Conservation (phyloP, 2,797 vertebrate genomes). For the Telmatherina bonti region DNA sequence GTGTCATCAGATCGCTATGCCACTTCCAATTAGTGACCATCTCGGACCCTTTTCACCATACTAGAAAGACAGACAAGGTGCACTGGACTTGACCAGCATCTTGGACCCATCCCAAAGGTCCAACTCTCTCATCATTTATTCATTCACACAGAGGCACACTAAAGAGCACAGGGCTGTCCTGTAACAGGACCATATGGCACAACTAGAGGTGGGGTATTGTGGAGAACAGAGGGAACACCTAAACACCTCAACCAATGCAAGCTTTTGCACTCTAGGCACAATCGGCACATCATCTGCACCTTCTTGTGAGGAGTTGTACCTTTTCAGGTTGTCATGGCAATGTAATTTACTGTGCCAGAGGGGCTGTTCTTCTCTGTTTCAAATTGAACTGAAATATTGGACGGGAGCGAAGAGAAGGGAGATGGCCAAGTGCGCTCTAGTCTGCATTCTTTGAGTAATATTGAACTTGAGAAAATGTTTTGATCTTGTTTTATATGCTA, state of each 20-base stretch:
- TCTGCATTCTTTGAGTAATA: constrained; percentile 56
- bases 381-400: constrained; percentile 67
- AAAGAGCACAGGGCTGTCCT: constrained; percentile 46
- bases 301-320: constrained; percentile 68
- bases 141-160: constrained; percentile 58
- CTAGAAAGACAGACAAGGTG: constrained; percentile 38
- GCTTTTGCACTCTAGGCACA: constrained; percentile 13
- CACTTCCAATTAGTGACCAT: constrained; percentile 77
- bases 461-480: constrained; percentile 66
- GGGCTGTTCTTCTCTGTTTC: constrained; percentile 58
- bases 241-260: not conserved
- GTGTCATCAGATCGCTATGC: constrained; percentile 80
- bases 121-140: constrained; percentile 69
- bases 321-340: constrained; percentile 76
- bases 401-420: constrained; percentile 35
- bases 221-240: constrained; percentile 3
- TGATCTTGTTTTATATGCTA: constrained; percentile 72
- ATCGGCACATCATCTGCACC: constrained; percentile 50
- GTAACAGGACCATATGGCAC: constrained; percentile 24
- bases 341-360: constrained; percentile 43
- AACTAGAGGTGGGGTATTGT: constrained; percentile 13
- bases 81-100: constrained; percentile 19
- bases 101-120: constrained; percentile 46
- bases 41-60: constrained; percentile 37
- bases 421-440: constrained; percentile 22